Percentiles rank a stretch among this genome's conserved stretches.
Evolutionary conservation across 2,797 vertebrate genomes (phyloP).

Genomic region (Lindbergichthys nudifrons): DNA sequence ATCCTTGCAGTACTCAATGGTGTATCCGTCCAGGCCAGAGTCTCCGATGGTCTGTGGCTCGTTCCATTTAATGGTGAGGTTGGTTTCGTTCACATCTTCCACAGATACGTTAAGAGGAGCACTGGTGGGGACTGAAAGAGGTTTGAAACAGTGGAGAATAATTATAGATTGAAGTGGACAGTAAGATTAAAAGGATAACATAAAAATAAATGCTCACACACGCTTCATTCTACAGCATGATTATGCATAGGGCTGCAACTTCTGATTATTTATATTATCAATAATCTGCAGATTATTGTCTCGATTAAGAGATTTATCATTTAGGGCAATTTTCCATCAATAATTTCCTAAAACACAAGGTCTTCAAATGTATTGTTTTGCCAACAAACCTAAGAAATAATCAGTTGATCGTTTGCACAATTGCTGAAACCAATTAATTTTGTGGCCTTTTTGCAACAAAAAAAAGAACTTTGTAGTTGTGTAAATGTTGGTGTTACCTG

Average conservation of each 20-base stretch:
- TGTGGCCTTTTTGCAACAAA: not conserved
- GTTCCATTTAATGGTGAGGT: constrained; percentile 90
- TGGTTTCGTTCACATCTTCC: constrained; percentile 88
- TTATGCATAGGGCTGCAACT: not conserved
- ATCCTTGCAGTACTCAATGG: constrained; percentile 90
- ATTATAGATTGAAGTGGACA: not conserved
- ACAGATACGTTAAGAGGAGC: constrained; percentile 85
- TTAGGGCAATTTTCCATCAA: too few relatives aligned
- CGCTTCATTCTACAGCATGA: not conserved
- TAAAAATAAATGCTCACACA: not conserved
- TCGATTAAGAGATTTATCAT: not conserved
- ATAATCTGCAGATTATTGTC: not conserved
- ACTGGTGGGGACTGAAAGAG: constrained; percentile 86
- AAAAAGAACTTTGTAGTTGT: not conserved
- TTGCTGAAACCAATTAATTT: not conserved
- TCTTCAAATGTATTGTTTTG: too few relatives aligned
- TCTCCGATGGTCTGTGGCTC: constrained; percentile 84
- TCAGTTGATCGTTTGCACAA: too few relatives aligned
- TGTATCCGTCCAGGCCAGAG: constrained; percentile 89
- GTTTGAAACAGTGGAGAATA: not conserved
- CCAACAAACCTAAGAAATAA: too few relatives aligned
- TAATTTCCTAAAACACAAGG: too few relatives aligned
- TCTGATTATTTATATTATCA: not conserved
- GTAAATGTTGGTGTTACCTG: constrained; percentile 69
- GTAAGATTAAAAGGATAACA: not conserved